Evolutionary conservation across 2,797 vertebrate genomes (phyloP).

Genomic region (Eptatretus atami): DNA sequence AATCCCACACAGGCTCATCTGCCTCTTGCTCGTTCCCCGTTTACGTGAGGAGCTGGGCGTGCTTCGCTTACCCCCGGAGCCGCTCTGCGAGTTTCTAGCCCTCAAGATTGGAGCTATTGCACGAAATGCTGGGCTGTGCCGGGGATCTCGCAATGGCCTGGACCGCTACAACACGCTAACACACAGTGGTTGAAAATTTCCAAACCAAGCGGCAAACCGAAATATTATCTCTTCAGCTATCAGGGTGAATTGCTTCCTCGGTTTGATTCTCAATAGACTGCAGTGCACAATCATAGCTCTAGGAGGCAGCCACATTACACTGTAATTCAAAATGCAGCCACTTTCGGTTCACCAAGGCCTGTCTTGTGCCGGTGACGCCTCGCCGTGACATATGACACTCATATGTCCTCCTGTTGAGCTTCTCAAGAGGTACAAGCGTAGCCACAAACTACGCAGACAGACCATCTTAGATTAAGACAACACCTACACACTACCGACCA

Average conservation of each 20-base stretch:
- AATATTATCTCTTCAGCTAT: too few species aligned
- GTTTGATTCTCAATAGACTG: slow-evolving; percentile 22
- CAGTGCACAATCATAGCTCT: slow-evolving; percentile 59
- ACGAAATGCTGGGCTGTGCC: background rate
- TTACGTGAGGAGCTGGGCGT: slow-evolving; percentile 27
- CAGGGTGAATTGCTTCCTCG: background rate
- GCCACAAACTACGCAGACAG: background rate
- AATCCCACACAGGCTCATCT: slow-evolving; percentile 73
- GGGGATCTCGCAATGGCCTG: background rate
- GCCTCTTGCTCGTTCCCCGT: slow-evolving; percentile 30
- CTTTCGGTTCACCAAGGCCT: slow-evolving; percentile 16
- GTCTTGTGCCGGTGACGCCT: slow-evolving; percentile 18
- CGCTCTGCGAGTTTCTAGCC: slow-evolving; percentile 15
- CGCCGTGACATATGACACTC: slow-evolving; percentile 75
- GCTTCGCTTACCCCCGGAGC: slow-evolving; percentile 19
- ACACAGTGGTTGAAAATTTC: too few species aligned
- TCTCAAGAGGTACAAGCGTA: slow-evolving; percentile 44
- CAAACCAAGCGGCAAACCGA: too few species aligned
- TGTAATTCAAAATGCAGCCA: slow-evolving; percentile 26
- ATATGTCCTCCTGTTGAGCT: slow-evolving; percentile 82
- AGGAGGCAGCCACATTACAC: slow-evolving; percentile 36
- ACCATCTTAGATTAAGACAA: background rate
- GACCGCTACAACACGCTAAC: background rate
- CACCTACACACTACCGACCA: background rate
- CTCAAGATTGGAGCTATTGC: slow-evolving; percentile 10